Evolutionary conservation across 2,888 invertebrate genomes (phyloP).

Genomic region (Limnephilus rhombicus): DNA sequence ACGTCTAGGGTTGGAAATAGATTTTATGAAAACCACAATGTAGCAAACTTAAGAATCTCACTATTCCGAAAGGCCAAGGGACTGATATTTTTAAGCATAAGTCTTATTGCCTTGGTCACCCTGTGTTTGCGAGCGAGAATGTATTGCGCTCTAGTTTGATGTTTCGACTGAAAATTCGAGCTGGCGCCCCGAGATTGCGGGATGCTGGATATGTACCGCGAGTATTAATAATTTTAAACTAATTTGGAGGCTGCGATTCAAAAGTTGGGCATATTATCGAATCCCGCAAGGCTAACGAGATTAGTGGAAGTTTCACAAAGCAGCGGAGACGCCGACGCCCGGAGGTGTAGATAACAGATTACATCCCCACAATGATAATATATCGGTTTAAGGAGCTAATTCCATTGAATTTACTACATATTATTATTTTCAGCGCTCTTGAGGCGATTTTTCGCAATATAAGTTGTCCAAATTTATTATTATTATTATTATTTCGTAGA

Average conservation of each 20-base stretch:
- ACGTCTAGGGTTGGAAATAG: not conserved
- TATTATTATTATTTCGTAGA: no score
- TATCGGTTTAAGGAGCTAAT: conserved; percentile 1
- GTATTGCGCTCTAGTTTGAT: conserved; percentile 18
- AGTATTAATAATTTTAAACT: conserved; percentile 64
- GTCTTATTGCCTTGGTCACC: not conserved
- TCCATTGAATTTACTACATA: not conserved
- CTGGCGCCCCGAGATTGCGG: conserved; percentile 35
- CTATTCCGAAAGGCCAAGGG: not conserved
- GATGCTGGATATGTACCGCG: conserved; percentile 45
- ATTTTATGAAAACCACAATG: not conserved
- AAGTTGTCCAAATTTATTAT: no score
- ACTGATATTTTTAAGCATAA: not conserved
- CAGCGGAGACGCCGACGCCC: not conserved
- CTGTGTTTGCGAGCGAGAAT: not conserved
- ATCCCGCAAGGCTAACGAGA: conserved; percentile 61
- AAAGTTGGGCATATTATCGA: conserved; percentile 63
- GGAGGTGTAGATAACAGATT: not conserved
- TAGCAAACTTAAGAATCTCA: not conserved
- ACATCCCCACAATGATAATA: not conserved
- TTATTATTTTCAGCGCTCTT: no score
- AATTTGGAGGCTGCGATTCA: conserved; percentile 60
- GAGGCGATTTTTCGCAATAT: no score
- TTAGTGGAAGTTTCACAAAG: conserved; percentile 53
- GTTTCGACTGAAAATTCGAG: conserved; percentile 59